A percentile compares a stretch with the other conserved stretches of the same genome.
phyloP scores from a whole-genome alignment of 2,888 invertebrate species.

The Ennomos erosarius region DNA sequence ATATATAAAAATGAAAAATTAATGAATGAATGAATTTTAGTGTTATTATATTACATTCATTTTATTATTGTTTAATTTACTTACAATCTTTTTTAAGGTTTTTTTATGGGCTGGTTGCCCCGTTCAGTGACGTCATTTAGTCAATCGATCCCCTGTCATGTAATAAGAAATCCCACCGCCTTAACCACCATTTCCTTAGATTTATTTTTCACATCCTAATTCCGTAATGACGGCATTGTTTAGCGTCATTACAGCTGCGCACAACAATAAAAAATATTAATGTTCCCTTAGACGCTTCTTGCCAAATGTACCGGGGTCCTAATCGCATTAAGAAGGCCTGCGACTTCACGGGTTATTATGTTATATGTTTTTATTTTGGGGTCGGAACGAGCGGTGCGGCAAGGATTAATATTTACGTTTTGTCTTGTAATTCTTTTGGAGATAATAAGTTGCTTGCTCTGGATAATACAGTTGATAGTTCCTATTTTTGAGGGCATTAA shows the following conservation, averaged over 20 bases:
- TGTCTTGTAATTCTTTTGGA: conserved; percentile 41
- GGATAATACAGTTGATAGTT: too few species aligned
- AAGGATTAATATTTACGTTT: conserved; percentile 57
- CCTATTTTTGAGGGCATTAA: too few species aligned
- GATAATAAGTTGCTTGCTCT: background rate
- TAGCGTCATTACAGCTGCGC: conserved; percentile 70
- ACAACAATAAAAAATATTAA: conserved; percentile 82
- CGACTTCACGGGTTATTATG: conserved; percentile 80
- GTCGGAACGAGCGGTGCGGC: conserved; percentile 52
- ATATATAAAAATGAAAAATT: too few species aligned
- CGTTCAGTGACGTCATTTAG: too few species aligned
- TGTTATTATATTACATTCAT: too few species aligned
- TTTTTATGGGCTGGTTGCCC: too few species aligned
- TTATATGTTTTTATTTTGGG: conserved; percentile 73
- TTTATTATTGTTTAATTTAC: too few species aligned
- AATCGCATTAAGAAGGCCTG: conserved; percentile 73
- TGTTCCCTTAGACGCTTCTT: conserved; percentile 56
- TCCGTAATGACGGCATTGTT: conserved; percentile 56
- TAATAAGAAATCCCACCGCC: background rate
- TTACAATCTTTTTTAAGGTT: too few species aligned
- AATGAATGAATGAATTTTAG: too few species aligned
- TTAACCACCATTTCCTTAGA: background rate
- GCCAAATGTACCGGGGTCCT: conserved; percentile 67
- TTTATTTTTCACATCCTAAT: conserved; percentile 13
- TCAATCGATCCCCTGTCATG: too few species aligned